Evolutionary conservation across 2,888 invertebrate genomes (phyloP), one percentile per base, ranked within the genome.

Genomic region (Dryococelus australis): DNA sequence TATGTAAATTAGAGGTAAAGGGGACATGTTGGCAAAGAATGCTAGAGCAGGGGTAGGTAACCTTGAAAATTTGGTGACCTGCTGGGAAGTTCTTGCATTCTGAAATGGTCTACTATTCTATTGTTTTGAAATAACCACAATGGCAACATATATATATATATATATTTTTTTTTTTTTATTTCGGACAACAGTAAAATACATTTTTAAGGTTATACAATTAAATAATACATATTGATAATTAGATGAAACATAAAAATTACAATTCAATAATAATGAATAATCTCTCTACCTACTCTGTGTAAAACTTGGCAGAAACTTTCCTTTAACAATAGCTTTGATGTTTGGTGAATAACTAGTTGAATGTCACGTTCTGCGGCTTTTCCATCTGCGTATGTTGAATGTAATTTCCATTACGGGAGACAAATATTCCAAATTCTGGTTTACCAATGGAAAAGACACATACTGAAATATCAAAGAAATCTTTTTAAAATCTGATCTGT

Each of bases 251-350:
- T 81, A 13, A 81, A 81, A 28, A 35, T 81, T 20, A 27, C 35
- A 81, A 27, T 28, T 6, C 35, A 81, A 27, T 28, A 81, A 28
- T 20, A 27, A 13, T 81, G 35, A 28, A 81, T 13, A 13, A 20
- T 81, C 27, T 13, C 12, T 35, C 35, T 8, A 27, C 20, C 16
- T 27, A 26, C 35, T 35, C 35, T 3, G 35, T 27, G 10, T n/a
- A 13, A 26, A 47, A 47, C 47, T 47, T 47, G 16, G 47, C 47
- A 47, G 16, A 8, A 47, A 47, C 47, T 47, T 47, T 84, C 35
- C 84, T 84, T 84, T 84, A 27, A 84, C 43, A 35, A 84, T 27
- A 84, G n/a, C 5, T 84, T 47, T 47, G 16, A 47, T 47, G 47
- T 47, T 47, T 47, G 47, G 47, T 47, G 10, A 47, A 47, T 47